Base-by-base conservation (phyloP, 2,888 invertebrate species). In the Drosophila neotestacea region DNA sequence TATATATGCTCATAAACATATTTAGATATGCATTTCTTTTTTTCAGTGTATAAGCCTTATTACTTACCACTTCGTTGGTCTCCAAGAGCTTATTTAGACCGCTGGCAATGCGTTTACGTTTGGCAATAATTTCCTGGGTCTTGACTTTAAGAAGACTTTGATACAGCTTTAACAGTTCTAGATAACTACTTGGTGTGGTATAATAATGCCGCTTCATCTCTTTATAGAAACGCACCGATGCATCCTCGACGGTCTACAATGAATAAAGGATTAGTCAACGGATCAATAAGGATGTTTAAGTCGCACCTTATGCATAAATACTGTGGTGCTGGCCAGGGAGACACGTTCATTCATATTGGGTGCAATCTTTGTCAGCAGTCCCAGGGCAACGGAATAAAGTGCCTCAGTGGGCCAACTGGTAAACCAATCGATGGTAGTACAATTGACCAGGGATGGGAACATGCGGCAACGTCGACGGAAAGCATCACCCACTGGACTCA, bases 371-470 rank as follows among this genome's bases (percentile, higher is more conserved):
- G 93, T 93, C 39, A 98, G 94, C 55, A 96, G 94, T 70, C 95
- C 96, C 61, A 95, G 91, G 0, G 98, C 97, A 0, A 97, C 98
- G 0, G 97, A 96, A 13, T 96, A 93, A 58, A 98, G 93, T 11
- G 98, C 98, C 89, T 98, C 98, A 10, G 95, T 94, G 0, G 98
- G 98, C 98, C 98, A 98, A 86, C 96, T 97, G 1, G 95, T 95
- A 92, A 97, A 98, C 98, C 98, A 98, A 91, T 98, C 97, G 66
- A 98, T 98, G 0, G 97, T 97, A 89, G 98, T 98, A 90, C 98
- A 98, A 92, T 98, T 98, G 6, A 98, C 96, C 73, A 98, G 93
- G 0, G 98, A 98, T 0, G 98, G 98, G 91, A 98, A 98, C 96
- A 98, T 98, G 46, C 98, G 95, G 83, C 98, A 96, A 6, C 98